Conservation (phyloP, 2,113 vertebrate species). For the Microtus pennsylvanicus region DNA sequence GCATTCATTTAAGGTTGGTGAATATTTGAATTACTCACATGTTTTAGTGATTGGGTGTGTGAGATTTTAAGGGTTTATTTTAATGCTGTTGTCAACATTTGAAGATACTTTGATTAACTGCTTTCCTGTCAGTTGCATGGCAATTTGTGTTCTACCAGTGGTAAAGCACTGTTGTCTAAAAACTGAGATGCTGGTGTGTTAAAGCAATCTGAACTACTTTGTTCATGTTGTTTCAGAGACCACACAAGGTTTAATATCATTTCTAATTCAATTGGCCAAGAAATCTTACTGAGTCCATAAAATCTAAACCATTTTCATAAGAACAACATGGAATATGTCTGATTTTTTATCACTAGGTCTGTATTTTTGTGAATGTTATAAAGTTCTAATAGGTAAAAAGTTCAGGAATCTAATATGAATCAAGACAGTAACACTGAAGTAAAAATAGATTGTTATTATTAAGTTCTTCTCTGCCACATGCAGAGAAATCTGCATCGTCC, state of each 20-base stretch:
- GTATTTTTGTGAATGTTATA: not conserved
- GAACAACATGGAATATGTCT: not conserved
- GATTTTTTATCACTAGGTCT: not conserved
- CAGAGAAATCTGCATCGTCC: not conserved
- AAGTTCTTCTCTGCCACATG: not conserved
- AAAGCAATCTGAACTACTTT: constrained; percentile 20
- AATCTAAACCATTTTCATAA: constrained; percentile 12
- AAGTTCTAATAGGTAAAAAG: not conserved
- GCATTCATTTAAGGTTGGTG: not conserved
- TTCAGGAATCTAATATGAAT: not conserved
- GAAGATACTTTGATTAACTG: constrained; percentile 1
- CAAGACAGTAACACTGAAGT: not conserved
- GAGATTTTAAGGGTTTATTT: not conserved
- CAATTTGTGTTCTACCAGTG: not conserved
- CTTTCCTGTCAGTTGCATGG: not conserved
- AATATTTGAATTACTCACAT: not conserved
- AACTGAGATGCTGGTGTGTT: not conserved
- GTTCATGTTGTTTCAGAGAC: not conserved
- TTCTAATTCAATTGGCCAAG: not conserved
- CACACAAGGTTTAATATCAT: not conserved
- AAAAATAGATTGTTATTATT: not conserved
- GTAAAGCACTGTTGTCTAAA: constrained; percentile 19
- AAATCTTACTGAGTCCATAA: not conserved
- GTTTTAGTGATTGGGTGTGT: not conserved
- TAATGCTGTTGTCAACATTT: not conserved